Base-by-base conservation (phyloP, 2,888 invertebrate species). In the Teleogryllus oceanicus region DNA sequence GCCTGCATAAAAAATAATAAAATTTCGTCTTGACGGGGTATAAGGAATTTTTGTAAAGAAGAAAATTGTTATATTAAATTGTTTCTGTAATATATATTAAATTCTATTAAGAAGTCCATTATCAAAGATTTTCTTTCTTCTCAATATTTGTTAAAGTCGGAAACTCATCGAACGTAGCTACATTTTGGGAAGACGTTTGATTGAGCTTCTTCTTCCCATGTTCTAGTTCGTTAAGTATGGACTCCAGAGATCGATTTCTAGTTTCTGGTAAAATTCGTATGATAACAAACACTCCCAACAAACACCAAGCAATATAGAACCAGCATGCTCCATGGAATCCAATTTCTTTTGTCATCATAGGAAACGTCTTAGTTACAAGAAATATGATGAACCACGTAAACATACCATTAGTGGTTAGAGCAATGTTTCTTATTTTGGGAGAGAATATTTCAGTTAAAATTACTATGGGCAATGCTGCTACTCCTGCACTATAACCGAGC, bases 361-460 rank as follows among this genome's bases (percentile, higher is more conserved):
- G 62, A 62, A 62, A 62, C 16, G 62, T 62, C n/a, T 62, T 62
- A 4, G 62, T 62, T n/a, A 62, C 62, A 13, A 62, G 62, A 62
- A 62, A 62, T 18, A 62, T 62, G 62, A 62, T 62, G n/a, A 62
- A 62, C 62, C 62, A 62, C 62, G 62, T 62, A n/a, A 62, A 62
- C 62, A 62, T n/a, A 13, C 62, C 62, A 8, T 62, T 62, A 62
- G 62, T 62, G 16, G 62, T 62, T 5, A 62, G 62, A 18, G 16
- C 62, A 1, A 62, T 18, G 62, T 62, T 62, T 13, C 62, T 13
- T 5, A 62, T n/a, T 62, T 62, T 62, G 62, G 62, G 62, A 62
- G 16, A 18, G 62, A 62, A 62, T 4, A 62, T 62, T 62, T 62
- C 62, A 4, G 62, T 62, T 13, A 62, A n/a, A 62, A 62, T 62